Evolutionary conservation across 2,888 invertebrate species (phyloP).

Genomic region (Eudasyphora cyanicolor): DNA sequence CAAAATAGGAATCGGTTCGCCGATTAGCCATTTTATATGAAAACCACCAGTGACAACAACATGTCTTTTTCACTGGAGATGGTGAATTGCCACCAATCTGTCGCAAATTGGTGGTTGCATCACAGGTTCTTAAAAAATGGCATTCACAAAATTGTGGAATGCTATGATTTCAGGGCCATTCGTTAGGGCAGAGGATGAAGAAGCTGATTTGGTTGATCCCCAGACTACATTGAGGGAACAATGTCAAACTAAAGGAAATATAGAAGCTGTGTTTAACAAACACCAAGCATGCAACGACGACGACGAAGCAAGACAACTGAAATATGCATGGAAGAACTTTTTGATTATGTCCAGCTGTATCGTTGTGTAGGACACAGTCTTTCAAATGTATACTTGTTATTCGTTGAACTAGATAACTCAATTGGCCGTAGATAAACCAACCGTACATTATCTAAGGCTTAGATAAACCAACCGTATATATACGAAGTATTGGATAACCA

Average conservation of each 20-base stretch:
- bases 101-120: slow-evolving; percentile 74
- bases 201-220: slow-evolving; percentile 88
- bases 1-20: too few relatives aligned
- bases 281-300: slow-evolving; percentile 93
- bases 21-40: too few relatives aligned
- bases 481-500: too few relatives aligned
- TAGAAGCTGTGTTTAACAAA: slow-evolving; percentile 84
- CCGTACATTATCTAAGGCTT: too few relatives aligned
- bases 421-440: too few relatives aligned
- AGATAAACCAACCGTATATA: too few relatives aligned
- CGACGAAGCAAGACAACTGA: slow-evolving; percentile 92
- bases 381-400: too few relatives aligned
- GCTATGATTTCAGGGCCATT: slow-evolving; percentile 80
- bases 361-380: slow-evolving; percentile 92
- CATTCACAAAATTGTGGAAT: slow-evolving; percentile 67
- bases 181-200: slow-evolving; percentile 86
- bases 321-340: slow-evolving; percentile 94
- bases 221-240: slow-evolving; percentile 86
- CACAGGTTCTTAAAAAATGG: slow-evolving; percentile 73
- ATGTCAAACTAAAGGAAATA: slow-evolving; percentile 84
- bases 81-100: too few relatives aligned
- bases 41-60: too few relatives aligned
- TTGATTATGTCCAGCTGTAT: slow-evolving; percentile 95
- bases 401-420: too few relatives aligned
- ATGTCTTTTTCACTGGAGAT: too few relatives aligned